Conservation (phyloP, 2,888 invertebrate genomes). For the Meiosimyza decipiens region DNA sequence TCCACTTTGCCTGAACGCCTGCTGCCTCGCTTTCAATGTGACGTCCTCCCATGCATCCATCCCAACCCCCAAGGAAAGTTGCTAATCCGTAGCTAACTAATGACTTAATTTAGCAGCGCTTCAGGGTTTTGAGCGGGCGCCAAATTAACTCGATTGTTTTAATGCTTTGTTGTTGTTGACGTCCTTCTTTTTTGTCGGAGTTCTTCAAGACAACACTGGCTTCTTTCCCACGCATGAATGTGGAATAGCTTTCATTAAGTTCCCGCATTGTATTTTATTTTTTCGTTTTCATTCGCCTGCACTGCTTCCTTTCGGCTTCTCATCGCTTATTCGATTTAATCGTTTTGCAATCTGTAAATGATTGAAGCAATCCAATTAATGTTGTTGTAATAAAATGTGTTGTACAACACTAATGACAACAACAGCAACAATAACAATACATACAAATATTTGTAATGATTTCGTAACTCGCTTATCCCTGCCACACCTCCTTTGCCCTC, state of each 20-base stretch:
- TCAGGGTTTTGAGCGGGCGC: slow-evolving; percentile 62
- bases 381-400: slow-evolving; percentile 41
- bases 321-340: slow-evolving; percentile 48
- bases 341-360: slow-evolving; percentile 64
- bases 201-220: slow-evolving; percentile 20
- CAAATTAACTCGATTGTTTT: slow-evolving; percentile 62
- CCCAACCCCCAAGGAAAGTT: background rate
- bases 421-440: slow-evolving; percentile 41
- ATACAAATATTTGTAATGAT: slow-evolving; percentile 14
- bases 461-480: background rate
- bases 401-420: slow-evolving; percentile 12
- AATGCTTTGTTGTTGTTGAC: slow-evolving; percentile 38
- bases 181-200: slow-evolving; percentile 46
- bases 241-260: background rate
- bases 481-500: background rate
- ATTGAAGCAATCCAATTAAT: slow-evolving; percentile 60
- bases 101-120: slow-evolving; percentile 68
- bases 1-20: slow-evolving; percentile 54
- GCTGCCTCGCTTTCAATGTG: slow-evolving; percentile 36
- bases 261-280: background rate
- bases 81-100: slow-evolving; percentile 60
- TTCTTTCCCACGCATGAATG: background rate
- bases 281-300: background rate
- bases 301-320: background rate
- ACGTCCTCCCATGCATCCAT: slow-evolving; percentile 1